Conservation (phyloP, 2,797 vertebrate genomes). For the Acrossocheilus fasciatus region DNA sequence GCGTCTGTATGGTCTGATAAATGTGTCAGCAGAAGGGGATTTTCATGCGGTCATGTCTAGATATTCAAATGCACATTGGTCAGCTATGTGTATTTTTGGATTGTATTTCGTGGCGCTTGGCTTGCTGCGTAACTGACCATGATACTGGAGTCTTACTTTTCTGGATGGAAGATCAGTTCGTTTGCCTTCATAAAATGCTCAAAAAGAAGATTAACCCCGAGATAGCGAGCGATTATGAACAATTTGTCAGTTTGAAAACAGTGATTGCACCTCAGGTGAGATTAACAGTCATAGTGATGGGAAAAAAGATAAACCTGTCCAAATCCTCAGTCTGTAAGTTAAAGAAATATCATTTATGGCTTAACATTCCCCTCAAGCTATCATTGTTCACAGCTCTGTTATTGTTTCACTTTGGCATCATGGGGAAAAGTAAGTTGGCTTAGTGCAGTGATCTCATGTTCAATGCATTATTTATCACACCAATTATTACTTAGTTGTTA, state of each 20-base stretch:
- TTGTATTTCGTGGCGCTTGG: neutral
- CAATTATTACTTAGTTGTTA: neutral
- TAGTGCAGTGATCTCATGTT: neutral
- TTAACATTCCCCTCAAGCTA: slow-evolving; percentile 12
- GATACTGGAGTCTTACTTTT: slow-evolving; percentile 18
- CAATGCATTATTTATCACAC: slow-evolving; percentile 9
- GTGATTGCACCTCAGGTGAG: neutral
- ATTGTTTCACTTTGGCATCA: slow-evolving; percentile 5
- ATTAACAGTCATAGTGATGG: neutral
- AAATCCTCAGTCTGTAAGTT: neutral
- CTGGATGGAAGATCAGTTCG: neutral
- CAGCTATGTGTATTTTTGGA: slow-evolving; percentile 50
- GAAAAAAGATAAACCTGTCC: neutral
- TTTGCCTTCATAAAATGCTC: neutral
- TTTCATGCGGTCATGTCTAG: slow-evolving; percentile 40
- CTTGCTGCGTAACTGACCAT: slow-evolving; percentile 6
- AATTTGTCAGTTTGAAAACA: slow-evolving; percentile 19
- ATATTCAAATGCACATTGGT: slow-evolving; percentile 43
- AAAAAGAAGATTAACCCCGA: neutral
- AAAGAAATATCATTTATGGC: neutral
- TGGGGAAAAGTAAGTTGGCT: neutral
- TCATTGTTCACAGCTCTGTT: slow-evolving; percentile 9
- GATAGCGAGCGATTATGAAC: neutral
- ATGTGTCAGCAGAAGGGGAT: slow-evolving; percentile 38
- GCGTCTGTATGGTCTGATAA: slow-evolving; percentile 31